A percentile compares a stretch with the other conserved stretches of the same genome.
phyloP scores from a whole-genome alignment of 2,888 invertebrate species.

The Patella ulyssiponensis region DNA sequence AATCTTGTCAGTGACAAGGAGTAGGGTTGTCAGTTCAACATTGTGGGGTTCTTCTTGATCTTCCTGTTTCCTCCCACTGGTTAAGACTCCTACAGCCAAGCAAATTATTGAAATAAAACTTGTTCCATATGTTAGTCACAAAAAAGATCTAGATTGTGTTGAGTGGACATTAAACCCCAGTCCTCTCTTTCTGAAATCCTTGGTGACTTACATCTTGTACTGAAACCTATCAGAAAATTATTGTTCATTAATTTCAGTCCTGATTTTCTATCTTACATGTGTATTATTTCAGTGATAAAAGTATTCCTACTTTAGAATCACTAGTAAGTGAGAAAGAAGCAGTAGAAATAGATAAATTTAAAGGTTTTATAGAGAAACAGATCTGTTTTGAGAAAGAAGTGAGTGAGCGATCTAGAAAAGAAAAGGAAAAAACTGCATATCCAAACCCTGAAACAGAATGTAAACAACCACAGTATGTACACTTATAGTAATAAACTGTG shows the following conservation, averaged over 20 bases:
- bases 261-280: not conserved
- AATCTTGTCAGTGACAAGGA: too few relatives aligned
- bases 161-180: too few relatives aligned
- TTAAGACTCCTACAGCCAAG: too few relatives aligned
- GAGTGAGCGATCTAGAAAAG: constrained; percentile 52
- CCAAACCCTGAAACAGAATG: constrained; percentile 74
- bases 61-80: too few relatives aligned
- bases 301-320: constrained; percentile 89
- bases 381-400: constrained; percentile 66
- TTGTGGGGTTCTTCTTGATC: too few relatives aligned
- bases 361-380: constrained; percentile 74
- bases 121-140: too few relatives aligned
- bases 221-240: not conserved
- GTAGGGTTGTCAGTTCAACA: too few relatives aligned
- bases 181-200: too few relatives aligned
- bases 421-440: constrained; percentile 62
- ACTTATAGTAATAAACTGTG: too few relatives aligned
- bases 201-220: too few relatives aligned
- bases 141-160: too few relatives aligned
- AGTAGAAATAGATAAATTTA: constrained; percentile 79
- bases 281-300: constrained; percentile 80
- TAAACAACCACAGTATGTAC: constrained; percentile 66
- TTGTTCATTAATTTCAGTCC: not conserved
- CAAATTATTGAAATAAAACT: too few relatives aligned
- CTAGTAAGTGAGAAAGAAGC: constrained; percentile 78